Percentiles rank a stretch among this genome's conserved stretches.
These are phyloP conservation scores for Elymnias hypermnestra DNA, from an alignment of 1,140 invertebrate species.

Conservation along the genomic window DNA sequence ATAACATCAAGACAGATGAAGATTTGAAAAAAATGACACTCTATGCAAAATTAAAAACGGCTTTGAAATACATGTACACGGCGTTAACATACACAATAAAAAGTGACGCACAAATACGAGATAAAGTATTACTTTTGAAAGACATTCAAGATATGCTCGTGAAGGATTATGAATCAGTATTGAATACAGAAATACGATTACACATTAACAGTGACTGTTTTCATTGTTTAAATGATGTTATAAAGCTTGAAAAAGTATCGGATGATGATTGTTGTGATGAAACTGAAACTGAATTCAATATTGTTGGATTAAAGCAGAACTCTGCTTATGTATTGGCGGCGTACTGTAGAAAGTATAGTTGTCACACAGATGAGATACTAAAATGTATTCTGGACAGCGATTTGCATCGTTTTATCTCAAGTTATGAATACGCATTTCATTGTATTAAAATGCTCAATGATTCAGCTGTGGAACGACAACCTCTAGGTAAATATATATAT, in stretches of 20 bases:
- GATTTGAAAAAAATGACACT: slow-evolving; percentile 22
- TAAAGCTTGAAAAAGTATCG: slow-evolving; percentile 29
- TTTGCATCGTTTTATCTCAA: slow-evolving; percentile 39
- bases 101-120: slow-evolving; percentile 27
- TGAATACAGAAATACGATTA: slow-evolving; percentile 30
- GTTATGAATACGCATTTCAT: slow-evolving; percentile 39
- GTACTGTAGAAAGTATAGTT: slow-evolving; percentile 38
- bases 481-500: slow-evolving; percentile 37
- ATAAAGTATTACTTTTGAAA: slow-evolving; percentile 38
- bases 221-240: slow-evolving; percentile 38
- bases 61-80: slow-evolving; percentile 30
- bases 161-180: slow-evolving; percentile 34
- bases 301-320: slow-evolving; percentile 38
- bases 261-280: slow-evolving; percentile 38
- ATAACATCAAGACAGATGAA: slow-evolving; percentile 18
- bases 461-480: slow-evolving; percentile 29
- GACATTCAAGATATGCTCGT: slow-evolving; percentile 32
- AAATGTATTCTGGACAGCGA: slow-evolving; percentile 48
- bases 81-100: slow-evolving; percentile 28
- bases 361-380: slow-evolving; percentile 44
- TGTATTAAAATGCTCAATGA: slow-evolving; percentile 43
- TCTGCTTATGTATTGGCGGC: slow-evolving; percentile 44
- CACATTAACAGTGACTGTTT: slow-evolving; percentile 44
- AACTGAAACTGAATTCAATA: slow-evolving; percentile 38
- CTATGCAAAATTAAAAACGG: slow-evolving; percentile 24